Evolutionary conservation across 2,113 vertebrate genomes (phyloP).

Genomic region (Steatornis caripensis): DNA sequence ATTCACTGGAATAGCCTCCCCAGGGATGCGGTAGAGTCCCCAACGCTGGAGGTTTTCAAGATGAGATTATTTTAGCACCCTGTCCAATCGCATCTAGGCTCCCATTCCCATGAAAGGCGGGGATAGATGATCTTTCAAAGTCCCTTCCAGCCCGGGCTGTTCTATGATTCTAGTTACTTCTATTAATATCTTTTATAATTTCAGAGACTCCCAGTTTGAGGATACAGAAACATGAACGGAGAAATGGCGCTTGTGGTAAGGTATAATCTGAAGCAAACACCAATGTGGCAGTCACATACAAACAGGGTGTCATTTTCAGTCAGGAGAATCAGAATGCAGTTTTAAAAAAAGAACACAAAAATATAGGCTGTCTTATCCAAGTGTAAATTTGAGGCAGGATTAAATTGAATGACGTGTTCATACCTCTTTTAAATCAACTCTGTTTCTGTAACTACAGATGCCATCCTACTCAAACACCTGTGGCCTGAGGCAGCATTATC

Average conservation of each 20-base stretch:
- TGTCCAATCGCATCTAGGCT: neutral
- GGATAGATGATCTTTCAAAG: neutral
- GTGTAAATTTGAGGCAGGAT: neutral
- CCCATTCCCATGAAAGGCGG: neutral
- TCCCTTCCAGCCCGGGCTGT: neutral
- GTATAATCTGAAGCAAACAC: neutral
- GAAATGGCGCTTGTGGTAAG: neutral
- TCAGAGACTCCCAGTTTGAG: neutral
- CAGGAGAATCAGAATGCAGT: neutral
- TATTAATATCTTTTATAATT: neutral
- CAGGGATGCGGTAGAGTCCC: neutral
- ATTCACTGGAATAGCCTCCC: neutral
- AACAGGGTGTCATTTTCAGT: neutral
- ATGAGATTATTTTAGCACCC: too few species aligned
- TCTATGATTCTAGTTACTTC: neutral
- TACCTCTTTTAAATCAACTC: neutral
- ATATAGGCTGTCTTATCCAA: neutral
- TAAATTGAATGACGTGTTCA: neutral
- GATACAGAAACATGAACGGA: neutral
- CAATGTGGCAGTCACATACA: accelerated
- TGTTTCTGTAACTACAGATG: neutral
- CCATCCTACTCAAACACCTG: neutral
- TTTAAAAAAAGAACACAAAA: neutral
- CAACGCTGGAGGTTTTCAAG: neutral
- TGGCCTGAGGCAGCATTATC: neutral